phyloP scores from a whole-genome alignment of 2,113 vertebrate genomes.

The Trogon melanurus region DNA sequence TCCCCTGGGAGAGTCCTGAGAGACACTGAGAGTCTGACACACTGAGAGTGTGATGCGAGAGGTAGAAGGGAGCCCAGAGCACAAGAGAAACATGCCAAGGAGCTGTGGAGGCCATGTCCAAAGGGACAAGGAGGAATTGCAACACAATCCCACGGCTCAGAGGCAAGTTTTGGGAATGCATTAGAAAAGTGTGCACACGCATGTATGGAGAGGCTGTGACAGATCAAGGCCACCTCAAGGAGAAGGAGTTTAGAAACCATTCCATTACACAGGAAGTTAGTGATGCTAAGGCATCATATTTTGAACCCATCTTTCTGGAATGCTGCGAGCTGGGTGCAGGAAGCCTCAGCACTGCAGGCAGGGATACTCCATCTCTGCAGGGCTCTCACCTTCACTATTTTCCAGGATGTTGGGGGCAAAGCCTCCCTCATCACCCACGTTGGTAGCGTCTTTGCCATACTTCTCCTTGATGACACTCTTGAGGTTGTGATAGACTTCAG shows the following conservation, averaged over 20 bases:
- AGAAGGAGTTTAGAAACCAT: neutral
- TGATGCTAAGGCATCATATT: neutral
- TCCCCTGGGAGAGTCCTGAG: neutral
- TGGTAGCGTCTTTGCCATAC: slow-evolving; percentile 92
- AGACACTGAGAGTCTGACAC: neutral
- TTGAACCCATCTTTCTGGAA: neutral
- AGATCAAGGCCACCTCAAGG: neutral
- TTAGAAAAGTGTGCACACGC: neutral
- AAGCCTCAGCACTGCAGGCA: neutral
- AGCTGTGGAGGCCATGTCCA: neutral
- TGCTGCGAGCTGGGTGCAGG: neutral
- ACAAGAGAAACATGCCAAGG: neutral
- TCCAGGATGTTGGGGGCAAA: slow-evolving; percentile 94
- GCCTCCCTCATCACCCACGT: slow-evolving; percentile 91
- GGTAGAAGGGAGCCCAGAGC: neutral
- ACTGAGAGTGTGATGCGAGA: neutral
- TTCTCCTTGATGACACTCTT: slow-evolving; percentile 92
- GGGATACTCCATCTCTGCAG: neutral
- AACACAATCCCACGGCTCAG: neutral
- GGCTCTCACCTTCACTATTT: slow-evolving; percentile 89
- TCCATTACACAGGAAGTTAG: neutral
- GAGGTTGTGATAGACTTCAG: slow-evolving; percentile 92
- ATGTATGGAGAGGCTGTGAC: neutral
- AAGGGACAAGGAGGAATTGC: neutral
- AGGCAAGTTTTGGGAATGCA: neutral